Evolutionary conservation across 1,140 invertebrate genomes (phyloP).

Genomic region (Eueides isabella): DNA sequence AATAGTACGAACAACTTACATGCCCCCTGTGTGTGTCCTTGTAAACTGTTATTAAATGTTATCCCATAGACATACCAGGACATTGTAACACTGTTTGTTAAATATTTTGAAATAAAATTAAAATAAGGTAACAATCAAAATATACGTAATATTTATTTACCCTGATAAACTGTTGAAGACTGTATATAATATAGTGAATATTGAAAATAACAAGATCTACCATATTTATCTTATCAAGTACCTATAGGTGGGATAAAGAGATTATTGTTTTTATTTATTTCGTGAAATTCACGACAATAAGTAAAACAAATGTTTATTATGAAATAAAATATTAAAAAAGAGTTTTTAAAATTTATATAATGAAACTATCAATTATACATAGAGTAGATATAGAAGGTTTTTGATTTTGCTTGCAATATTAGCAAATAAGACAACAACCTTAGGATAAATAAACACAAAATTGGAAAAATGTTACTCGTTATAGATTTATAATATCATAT

Average conservation of each 20-base stretch:
- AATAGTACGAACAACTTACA: conserved; percentile 15
- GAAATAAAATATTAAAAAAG: neutral
- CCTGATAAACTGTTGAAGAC: neutral
- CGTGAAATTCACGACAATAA: neutral
- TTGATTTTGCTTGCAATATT: neutral
- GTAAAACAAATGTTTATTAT: neutral
- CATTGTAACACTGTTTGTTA: neutral
- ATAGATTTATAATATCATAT: neutral
- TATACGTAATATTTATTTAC: neutral
- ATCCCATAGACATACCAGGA: conserved; percentile 13
- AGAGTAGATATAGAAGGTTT: neutral
- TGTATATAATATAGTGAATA: neutral
- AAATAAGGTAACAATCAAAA: neutral
- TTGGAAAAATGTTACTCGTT: neutral
- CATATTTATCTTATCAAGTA: conserved; percentile 22
- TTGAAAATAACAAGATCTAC: conserved; percentile 4
- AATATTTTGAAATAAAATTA: neutral
- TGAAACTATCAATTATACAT: neutral
- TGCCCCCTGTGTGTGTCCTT: neutral
- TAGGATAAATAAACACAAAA: neutral
- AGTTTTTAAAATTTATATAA: no score
- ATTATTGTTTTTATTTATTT: neutral
- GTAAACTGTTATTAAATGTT: neutral
- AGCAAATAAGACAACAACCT: neutral
- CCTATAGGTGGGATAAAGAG: neutral